These are phyloP conservation scores for Synergus japonicus DNA, from an alignment of 2,888 invertebrate species.

Conservation along the genomic window DNA sequence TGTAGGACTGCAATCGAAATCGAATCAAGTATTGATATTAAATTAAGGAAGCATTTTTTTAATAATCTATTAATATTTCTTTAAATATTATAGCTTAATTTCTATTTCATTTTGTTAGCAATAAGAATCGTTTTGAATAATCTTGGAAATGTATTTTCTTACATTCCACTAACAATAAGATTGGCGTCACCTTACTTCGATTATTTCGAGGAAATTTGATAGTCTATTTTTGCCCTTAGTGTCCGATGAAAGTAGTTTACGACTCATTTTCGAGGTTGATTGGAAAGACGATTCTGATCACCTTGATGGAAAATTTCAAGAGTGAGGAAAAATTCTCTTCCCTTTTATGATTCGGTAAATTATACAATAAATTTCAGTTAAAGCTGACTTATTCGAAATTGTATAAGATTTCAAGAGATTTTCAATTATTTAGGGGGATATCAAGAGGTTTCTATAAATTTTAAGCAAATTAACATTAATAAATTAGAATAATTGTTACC, in stretches of 20 bases:
- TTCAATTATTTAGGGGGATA: too few relatives aligned
- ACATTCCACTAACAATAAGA: background rate
- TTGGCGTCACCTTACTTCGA: conserved; percentile 54
- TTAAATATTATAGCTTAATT: background rate
- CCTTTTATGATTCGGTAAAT: background rate
- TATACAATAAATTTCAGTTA: too few relatives aligned
- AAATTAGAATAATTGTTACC: conserved; percentile 24
- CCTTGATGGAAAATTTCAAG: background rate
- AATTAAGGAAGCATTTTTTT: too few relatives aligned
- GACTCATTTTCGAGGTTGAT: conserved; percentile 58
- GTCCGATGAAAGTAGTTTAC: conserved; percentile 50
- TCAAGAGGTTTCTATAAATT: too few relatives aligned
- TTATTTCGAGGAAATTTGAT: conserved; percentile 52
- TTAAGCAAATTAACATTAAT: too few relatives aligned
- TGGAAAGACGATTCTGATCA: conserved; percentile 67
- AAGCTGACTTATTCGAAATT: too few relatives aligned
- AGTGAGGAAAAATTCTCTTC: background rate
- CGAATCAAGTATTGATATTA: too few relatives aligned
- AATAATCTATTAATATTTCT: too few relatives aligned
- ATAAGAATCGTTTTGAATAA: background rate
- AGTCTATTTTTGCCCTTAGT: conserved; percentile 58
- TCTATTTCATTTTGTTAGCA: background rate
- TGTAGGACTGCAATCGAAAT: too few relatives aligned
- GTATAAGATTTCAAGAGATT: too few relatives aligned
- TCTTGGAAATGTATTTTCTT: conserved; percentile 1